Conservation (phyloP, 2,888 invertebrate species). For the Atethmia centrago region DNA sequence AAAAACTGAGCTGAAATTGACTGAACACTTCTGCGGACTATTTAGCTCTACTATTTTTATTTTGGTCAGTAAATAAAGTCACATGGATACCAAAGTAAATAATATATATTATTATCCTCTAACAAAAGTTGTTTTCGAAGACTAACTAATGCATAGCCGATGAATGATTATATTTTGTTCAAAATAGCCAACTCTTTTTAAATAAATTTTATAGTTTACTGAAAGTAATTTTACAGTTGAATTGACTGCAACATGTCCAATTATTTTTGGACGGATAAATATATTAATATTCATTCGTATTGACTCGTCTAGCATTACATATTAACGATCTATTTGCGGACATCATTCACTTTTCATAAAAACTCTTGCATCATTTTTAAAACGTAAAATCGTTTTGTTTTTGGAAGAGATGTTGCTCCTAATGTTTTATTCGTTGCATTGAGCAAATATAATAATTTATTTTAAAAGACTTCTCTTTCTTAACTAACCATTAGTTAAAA, state of each 20-base stretch:
- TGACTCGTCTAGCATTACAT: slow-evolving; percentile 17
- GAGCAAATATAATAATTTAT: neutral
- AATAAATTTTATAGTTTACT: neutral
- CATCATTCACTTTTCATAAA: slow-evolving; percentile 4
- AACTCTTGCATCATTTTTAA: slow-evolving; percentile 36
- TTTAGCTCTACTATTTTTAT: neutral
- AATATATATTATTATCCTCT: neutral
- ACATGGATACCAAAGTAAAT: neutral
- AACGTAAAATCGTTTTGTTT: slow-evolving; percentile 36
- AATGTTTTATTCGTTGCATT: slow-evolving; percentile 4
- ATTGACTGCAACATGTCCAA: slow-evolving; percentile 3
- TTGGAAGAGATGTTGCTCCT: neutral
- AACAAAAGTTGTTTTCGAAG: slow-evolving; percentile 3
- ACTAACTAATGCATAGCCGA: neutral
- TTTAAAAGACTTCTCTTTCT: neutral
- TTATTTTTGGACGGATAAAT: slow-evolving; percentile 12
- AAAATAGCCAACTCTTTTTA: neutral
- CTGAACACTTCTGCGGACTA: neutral
- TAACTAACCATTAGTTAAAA: slow-evolving; percentile 6
- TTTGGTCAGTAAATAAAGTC: neutral
- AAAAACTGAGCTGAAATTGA: neutral
- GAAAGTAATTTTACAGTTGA: neutral
- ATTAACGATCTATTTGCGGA: slow-evolving; percentile 31
- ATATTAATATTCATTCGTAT: slow-evolving; percentile 4
- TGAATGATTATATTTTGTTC: neutral